Percentiles rank a stretch among this genome's conserved stretches.
phyloP scores from a whole-genome alignment of 2,113 vertebrate species.

The Coregonus clupeaformis region DNA sequence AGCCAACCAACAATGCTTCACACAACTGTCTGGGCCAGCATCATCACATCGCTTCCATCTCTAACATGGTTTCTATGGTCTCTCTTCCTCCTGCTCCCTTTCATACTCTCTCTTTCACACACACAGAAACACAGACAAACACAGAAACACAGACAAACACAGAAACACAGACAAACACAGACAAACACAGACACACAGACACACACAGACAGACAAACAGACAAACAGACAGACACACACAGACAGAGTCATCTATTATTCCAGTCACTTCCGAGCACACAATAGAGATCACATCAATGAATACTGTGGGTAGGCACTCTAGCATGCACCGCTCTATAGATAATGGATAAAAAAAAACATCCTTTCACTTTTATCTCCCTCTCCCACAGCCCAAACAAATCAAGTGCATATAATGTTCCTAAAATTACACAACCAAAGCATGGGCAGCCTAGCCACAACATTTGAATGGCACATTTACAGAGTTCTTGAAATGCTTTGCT shows the following conservation, averaged over 20 bases:
- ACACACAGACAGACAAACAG: not conserved
- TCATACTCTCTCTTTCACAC: not conserved
- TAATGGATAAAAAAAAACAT: not conserved
- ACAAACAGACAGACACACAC: not conserved
- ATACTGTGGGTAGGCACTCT: not conserved
- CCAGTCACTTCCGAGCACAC: not conserved
- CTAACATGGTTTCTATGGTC: slow-evolving; percentile 14
- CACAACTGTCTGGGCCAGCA: not conserved
- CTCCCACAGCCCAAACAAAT: not conserved
- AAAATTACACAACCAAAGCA: not conserved
- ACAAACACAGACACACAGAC: not conserved
- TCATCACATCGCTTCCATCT: slow-evolving; percentile 11
- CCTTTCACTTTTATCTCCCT: not conserved
- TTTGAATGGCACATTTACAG: slow-evolving; percentile 9
- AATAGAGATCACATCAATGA: not conserved
- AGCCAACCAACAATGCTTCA: not conserved
- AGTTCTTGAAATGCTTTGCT: not conserved
- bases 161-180: not conserved
- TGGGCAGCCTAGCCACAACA: not conserved
- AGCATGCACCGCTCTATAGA: not conserved
- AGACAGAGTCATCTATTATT: not conserved
- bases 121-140: not conserved
- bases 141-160: not conserved
- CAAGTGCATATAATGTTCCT: not conserved
- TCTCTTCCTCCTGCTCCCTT: not conserved